phyloP scores from a whole-genome alignment of 1,140 invertebrate species.

The Cecropterus lyciades region DNA sequence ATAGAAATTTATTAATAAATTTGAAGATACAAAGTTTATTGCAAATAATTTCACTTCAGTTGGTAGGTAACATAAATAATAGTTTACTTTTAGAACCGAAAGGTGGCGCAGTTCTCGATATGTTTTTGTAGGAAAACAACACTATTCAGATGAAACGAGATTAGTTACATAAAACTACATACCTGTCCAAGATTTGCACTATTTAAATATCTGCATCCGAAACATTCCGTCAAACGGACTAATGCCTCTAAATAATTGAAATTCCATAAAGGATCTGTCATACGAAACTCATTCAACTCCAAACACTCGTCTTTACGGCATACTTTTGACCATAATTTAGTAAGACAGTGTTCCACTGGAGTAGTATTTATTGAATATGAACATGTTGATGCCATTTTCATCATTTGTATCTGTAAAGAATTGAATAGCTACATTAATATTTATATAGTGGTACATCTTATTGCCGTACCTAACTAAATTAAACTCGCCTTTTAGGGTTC shows the following conservation, averaged over 20 bases:
- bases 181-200: conserved; percentile 47
- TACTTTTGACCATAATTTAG: conserved; percentile 51
- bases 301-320: conserved; percentile 46
- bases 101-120: no score
- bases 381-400: conserved; percentile 53
- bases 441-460: not conserved
- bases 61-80: no score
- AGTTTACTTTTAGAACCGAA: no score
- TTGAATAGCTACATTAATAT: not conserved
- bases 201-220: conserved; percentile 40
- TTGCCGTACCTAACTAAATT: no score
- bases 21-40: no score
- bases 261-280: conserved; percentile 42
- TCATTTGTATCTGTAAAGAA: conserved; percentile 56
- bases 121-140: no score
- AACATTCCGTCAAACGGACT: conserved; percentile 44
- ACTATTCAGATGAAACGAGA: no score
- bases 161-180: no score
- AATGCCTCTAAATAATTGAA: conserved; percentile 55
- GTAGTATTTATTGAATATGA: conserved; percentile 36
- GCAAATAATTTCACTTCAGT: no score
- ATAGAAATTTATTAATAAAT: no score
- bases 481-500: no score
- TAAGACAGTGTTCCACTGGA: conserved; percentile 44
- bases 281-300: conserved; percentile 29